Percentiles rank a stretch among this genome's conserved stretches.
Conservation (phyloP, 2,113 vertebrate species). For the Casuarius casuarius region DNA sequence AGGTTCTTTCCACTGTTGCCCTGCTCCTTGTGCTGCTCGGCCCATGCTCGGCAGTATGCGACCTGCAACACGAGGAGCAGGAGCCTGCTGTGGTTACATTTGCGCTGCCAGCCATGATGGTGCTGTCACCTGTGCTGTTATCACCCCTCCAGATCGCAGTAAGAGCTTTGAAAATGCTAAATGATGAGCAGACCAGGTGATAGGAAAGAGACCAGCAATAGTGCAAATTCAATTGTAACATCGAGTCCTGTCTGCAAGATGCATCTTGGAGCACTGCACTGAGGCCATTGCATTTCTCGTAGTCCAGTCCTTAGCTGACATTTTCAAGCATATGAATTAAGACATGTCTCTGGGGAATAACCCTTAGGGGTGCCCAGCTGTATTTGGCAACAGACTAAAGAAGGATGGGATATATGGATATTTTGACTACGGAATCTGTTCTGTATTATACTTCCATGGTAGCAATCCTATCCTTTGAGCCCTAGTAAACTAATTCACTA, state of each 20-base stretch:
- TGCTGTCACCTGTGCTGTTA: not conserved
- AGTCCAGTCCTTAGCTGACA: not conserved
- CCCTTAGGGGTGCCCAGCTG: accelerated
- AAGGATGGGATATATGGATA: not conserved
- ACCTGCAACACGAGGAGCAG: too few relatives aligned
- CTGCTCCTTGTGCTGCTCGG: not conserved
- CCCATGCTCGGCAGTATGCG: accelerated
- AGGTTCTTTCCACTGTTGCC: not conserved
- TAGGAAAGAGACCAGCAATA: not conserved
- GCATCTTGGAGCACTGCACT: accelerated
- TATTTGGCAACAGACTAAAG: accelerated
- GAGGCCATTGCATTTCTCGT: not conserved
- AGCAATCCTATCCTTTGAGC: not conserved
- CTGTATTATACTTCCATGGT: not conserved
- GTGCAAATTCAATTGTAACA: not conserved
- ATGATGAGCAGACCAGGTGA: not conserved
- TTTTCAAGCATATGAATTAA: not conserved
- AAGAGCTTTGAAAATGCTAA: not conserved
- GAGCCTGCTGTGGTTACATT: too few relatives aligned
- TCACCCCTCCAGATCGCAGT: accelerated
- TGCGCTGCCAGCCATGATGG: not conserved
- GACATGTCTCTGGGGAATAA: not conserved
- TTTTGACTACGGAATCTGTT: not conserved
- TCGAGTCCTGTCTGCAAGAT: not conserved
- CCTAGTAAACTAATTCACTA: not conserved